Evolutionary conservation across 2,797 vertebrate genomes (phyloP).

Genomic region (Chelonia mydas): DNA sequence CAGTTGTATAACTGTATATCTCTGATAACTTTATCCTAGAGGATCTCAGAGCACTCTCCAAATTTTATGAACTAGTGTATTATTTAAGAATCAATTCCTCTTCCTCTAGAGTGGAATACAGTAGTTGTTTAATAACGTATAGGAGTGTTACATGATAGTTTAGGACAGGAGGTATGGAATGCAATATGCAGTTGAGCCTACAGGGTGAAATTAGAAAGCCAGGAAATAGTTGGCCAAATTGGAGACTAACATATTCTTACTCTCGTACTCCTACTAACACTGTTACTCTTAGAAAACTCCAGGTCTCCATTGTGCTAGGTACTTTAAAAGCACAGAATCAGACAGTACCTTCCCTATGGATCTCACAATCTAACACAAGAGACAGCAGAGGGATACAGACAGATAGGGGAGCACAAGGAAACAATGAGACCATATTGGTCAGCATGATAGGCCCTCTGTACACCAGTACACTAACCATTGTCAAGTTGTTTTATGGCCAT

Average conservation of each 20-base stretch:
- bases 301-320: not conserved
- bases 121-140: conserved; percentile 54
- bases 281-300: not conserved
- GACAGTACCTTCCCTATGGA: not conserved
- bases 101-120: not conserved
- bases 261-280: not conserved
- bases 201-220: conserved; percentile 69
- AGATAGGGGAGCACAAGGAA: not conserved
- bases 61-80: conserved; percentile 25
- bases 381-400: not conserved
- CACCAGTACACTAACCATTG: not conserved
- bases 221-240: conserved; percentile 72
- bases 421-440: not conserved
- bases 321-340: not conserved
- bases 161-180: conserved; percentile 68
- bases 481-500: not conserved
- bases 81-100: not conserved
- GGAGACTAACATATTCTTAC: conserved; percentile 59
- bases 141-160: conserved; percentile 55
- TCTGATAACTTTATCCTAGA: not conserved
- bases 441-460: not conserved
- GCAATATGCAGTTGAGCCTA: conserved; percentile 72
- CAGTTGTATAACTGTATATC: not conserved
- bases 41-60: conserved; percentile 23
- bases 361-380: not conserved